These are phyloP conservation scores for Rallus limicola DNA, from an alignment of 2,113 vertebrate genomes.

Conservation along the genomic window DNA sequence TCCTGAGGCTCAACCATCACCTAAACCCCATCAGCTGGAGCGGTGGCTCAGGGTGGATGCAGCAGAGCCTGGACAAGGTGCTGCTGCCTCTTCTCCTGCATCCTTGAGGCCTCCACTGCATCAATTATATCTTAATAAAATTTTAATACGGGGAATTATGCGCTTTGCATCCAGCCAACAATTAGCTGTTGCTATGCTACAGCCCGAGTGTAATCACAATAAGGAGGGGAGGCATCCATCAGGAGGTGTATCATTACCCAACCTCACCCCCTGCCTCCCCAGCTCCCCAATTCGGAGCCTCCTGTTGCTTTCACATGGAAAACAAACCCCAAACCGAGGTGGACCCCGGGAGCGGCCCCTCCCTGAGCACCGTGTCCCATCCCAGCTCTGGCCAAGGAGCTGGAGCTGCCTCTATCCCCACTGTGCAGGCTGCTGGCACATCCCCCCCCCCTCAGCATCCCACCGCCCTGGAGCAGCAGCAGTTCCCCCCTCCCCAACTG, in stretches of 20 bases:
- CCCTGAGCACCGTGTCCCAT: fast-evolving
- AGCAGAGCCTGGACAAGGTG: not conserved
- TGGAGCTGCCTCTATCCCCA: not conserved
- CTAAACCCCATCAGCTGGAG: not conserved
- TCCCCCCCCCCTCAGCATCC: too few species aligned
- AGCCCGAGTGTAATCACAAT: slow-evolving; percentile 44
- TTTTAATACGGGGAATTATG: slow-evolving; percentile 64
- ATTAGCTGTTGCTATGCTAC: slow-evolving; percentile 74
- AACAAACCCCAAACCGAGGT: not conserved
- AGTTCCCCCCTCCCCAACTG: not conserved
- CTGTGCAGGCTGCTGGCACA: too few species aligned
- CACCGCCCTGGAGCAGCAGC: not conserved
- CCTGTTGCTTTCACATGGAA: not conserved
- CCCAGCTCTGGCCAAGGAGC: not conserved
- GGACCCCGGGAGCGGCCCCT: fast-evolving
- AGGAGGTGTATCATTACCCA: not conserved
- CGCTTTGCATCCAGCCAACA: slow-evolving; percentile 54
- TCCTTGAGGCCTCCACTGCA: slow-evolving; percentile 44
- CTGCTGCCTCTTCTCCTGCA: not conserved
- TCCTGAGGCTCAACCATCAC: fast-evolving
- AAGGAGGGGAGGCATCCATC: slow-evolving; percentile 64
- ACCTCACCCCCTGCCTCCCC: not conserved
- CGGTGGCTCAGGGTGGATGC: fast-evolving
- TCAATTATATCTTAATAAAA: slow-evolving; percentile 55
- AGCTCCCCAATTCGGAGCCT: not conserved